Conservation (phyloP, 2,888 invertebrate genomes). For the Dasysyrphus albostriatus region DNA sequence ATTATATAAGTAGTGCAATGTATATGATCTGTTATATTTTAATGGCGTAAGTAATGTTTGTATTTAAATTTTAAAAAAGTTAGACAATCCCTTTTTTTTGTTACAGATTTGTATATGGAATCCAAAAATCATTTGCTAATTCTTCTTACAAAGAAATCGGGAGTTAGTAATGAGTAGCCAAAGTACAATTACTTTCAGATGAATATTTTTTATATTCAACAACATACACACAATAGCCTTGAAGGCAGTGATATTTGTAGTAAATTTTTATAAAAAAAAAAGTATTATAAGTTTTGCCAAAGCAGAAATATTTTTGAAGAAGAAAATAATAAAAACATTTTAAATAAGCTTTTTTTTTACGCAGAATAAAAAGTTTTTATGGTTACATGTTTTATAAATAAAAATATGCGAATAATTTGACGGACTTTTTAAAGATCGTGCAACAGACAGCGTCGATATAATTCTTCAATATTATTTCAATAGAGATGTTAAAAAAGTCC, state of each 20-base stretch:
- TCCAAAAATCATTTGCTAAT: constrained; percentile 80
- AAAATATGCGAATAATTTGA: too few relatives aligned
- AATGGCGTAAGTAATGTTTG: constrained; percentile 84
- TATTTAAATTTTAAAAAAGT: background rate
- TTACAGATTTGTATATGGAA: constrained; percentile 81
- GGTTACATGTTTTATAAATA: too few relatives aligned
- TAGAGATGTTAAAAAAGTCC: too few relatives aligned
- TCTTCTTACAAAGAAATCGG: constrained; percentile 80
- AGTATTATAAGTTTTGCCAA: constrained; percentile 42
- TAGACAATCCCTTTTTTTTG: constrained; percentile 8
- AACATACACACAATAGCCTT: constrained; percentile 47
- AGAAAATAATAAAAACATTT: background rate
- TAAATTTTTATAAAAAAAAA: background rate
- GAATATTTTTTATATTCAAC: constrained; percentile 26
- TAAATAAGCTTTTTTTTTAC: background rate
- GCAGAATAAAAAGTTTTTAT: too few relatives aligned
- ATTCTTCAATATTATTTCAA: too few relatives aligned
- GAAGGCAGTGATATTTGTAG: constrained; percentile 54
- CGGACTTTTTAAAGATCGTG: too few relatives aligned
- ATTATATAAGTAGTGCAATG: constrained; percentile 85
- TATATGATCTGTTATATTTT: constrained; percentile 84
- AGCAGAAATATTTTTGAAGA: constrained; percentile 25
- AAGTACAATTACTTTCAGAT: background rate
- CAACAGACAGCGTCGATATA: too few relatives aligned
- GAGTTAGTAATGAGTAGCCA: constrained; percentile 77